Evolutionary conservation across 2,113 vertebrate species (phyloP), one percentile per base, ranked within the genome.

Genomic region (Clinocottus analis): DNA sequence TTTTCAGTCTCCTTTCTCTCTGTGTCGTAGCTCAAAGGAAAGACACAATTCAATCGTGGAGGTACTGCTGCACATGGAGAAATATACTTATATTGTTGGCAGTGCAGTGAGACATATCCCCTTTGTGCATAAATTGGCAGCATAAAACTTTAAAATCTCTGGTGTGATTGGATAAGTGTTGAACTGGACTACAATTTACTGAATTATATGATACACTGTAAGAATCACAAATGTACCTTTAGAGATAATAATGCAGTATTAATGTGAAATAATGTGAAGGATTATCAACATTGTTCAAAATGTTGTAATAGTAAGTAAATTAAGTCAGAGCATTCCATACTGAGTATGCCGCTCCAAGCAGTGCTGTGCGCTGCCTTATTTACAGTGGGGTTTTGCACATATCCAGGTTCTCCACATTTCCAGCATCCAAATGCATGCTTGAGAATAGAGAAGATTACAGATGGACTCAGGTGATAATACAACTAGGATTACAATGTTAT

Each of bases 1-100:
- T 89, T 90, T 85, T 85, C 84, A 82, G 62, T 85, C 82, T 80
- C 88, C 77, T 80, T 85, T 83, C 72, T 73, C 27, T 84, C 45
- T 33, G 4, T 82, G 79, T 85, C 79, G 58, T 82, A 87, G 75
- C 90, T 91, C 83, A 85, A 67, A 79, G 80, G 49, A 87, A 56
- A 70, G 58, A 77, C 73, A 80, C 77, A 89, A 81, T 89, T 88
- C 69, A 86, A 79, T 87, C 90, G 85, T 12, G 10, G 75, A 75
- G 64, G 58, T 65, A 47, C 72, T 75, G 81, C 80, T 33, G 47
- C 76, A 77, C 72, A 66, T 56, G 79, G 77, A 65, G 70, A 75
- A 75, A 49, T 56, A 65, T 59, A 80, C 75, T 79, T 53, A 66
- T 74, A 68, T 31, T 79, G 73, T 64, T 83, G 69, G 39, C 70